A percentile compares a stretch with the other conserved stretches of the same genome.
phyloP scores from a whole-genome alignment of 2,888 invertebrate species.

The Eretmocerus hayati region DNA sequence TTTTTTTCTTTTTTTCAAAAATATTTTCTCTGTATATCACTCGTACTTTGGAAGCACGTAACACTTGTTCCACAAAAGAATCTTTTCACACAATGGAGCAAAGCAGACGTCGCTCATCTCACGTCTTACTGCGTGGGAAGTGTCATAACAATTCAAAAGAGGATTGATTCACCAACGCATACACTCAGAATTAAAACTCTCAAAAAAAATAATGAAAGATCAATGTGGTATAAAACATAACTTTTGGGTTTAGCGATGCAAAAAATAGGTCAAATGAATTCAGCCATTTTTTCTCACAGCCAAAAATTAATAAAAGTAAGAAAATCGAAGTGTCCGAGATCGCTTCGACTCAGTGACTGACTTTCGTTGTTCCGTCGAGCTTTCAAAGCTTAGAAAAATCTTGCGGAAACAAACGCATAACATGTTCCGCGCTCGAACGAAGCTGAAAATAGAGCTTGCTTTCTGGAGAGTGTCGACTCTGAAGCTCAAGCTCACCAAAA shows the following conservation, averaged over 20 bases:
- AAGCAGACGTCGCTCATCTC: slow-evolving; percentile 8
- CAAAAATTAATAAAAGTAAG: too few relatives aligned
- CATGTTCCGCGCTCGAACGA: slow-evolving; percentile 17
- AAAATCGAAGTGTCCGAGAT: neutral
- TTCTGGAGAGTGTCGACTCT: neutral
- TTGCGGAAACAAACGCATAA: slow-evolving; percentile 15
- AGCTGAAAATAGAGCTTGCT: slow-evolving; percentile 34
- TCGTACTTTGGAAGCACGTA: too few relatives aligned
- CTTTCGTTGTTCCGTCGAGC: slow-evolving; percentile 9
- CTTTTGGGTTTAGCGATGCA: too few relatives aligned
- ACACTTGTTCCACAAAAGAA: slow-evolving; percentile 3
- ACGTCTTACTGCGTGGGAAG: slow-evolving; percentile 4
- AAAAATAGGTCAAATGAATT: too few relatives aligned
- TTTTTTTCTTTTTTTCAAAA: too few relatives aligned
- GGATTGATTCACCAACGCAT: too few relatives aligned
- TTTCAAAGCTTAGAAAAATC: slow-evolving; percentile 20
- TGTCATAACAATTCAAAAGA: neutral
- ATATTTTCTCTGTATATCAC: too few relatives aligned
- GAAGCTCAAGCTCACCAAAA: too few relatives aligned
- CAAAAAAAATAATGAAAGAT: too few relatives aligned
- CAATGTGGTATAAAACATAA: too few relatives aligned
- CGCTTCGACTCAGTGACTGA: slow-evolving; percentile 12
- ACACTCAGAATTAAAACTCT: too few relatives aligned
- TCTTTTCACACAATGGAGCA: neutral
- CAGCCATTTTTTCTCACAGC: too few relatives aligned